phyloP scores from a whole-genome alignment of 2,797 vertebrate genomes.

The Oophaga sylvatica region DNA sequence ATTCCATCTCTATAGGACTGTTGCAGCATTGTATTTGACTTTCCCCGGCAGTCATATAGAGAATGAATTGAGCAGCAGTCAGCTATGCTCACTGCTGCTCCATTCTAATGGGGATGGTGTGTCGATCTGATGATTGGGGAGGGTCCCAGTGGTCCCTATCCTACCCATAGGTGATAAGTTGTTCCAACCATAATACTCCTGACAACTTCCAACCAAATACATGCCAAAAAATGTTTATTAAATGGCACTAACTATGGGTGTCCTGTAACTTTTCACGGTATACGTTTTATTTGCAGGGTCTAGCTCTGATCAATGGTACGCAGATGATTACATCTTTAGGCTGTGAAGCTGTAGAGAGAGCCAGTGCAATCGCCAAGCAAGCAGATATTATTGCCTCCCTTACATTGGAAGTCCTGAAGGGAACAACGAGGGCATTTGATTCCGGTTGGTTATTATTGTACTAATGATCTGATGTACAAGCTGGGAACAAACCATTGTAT shows the following conservation, averaged over 20 bases:
- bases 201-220: too few species aligned
- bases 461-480: neutral
- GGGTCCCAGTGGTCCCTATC: too few species aligned
- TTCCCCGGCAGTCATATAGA: too few species aligned
- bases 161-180: too few species aligned
- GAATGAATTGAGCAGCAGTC: too few species aligned
- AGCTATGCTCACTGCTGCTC: too few species aligned
- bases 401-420: constrained; percentile 94
- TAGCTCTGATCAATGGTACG: constrained; percentile 96
- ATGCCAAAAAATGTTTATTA: too few species aligned
- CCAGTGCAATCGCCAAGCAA: constrained; percentile 87
- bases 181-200: too few species aligned
- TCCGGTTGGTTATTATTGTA: constrained; percentile 79
- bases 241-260: neutral
- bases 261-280: neutral
- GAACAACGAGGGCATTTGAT: constrained; percentile 96
- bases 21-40: too few species aligned
- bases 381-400: constrained; percentile 96
- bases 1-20: too few species aligned
- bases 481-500: neutral
- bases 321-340: constrained; percentile 99
- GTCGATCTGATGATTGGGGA: too few species aligned
- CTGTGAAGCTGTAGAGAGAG: constrained; percentile 93
- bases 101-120: too few species aligned
- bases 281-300: constrained; percentile 76